A percentile compares a stretch with the other conserved stretches of the same genome.
Evolutionary conservation across 2,797 vertebrate species (phyloP).

Genomic region (Danionella dracula): DNA sequence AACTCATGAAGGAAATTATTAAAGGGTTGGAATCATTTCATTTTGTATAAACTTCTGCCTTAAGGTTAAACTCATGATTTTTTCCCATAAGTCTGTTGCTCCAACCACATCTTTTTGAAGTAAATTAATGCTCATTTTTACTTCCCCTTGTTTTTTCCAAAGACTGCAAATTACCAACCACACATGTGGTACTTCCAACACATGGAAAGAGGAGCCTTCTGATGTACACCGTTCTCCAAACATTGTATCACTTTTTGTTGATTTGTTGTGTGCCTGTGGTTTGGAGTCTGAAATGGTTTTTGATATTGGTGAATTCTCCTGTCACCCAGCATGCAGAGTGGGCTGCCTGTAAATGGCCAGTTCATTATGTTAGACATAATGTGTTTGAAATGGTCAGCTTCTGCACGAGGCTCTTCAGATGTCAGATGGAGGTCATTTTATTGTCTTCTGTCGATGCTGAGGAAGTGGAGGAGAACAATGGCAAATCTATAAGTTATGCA

Average conservation of each 20-base stretch:
- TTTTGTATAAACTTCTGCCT: too few relatives aligned
- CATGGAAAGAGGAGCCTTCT: neutral
- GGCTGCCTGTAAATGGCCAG: neutral
- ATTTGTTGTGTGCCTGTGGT: slow-evolving; percentile 20
- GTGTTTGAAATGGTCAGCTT: neutral
- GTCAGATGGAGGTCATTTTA: neutral
- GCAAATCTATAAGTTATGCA: neutral
- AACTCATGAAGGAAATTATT: too few relatives aligned
- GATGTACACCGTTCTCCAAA: slow-evolving; percentile 15
- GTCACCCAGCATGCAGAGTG: too few relatives aligned
- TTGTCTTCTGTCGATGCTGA: slow-evolving; percentile 10
- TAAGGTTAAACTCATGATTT: too few relatives aligned
- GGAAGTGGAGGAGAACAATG: slow-evolving; percentile 1
- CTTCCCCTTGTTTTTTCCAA: neutral
- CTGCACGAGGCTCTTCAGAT: neutral
- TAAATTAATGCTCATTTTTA: neutral
- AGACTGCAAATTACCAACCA: slow-evolving; percentile 12
- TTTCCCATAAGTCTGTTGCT: too few relatives aligned
- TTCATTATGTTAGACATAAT: neutral
- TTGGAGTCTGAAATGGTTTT: slow-evolving; percentile 4
- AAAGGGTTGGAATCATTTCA: too few relatives aligned
- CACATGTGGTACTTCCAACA: neutral
- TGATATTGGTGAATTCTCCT: neutral
- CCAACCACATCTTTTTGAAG: neutral
- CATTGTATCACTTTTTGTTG: slow-evolving; percentile 16